Percentiles rank a stretch among this genome's conserved stretches.
phyloP scores from a whole-genome alignment of 2,888 invertebrate genomes.

The Allophyes oxyacanthae region DNA sequence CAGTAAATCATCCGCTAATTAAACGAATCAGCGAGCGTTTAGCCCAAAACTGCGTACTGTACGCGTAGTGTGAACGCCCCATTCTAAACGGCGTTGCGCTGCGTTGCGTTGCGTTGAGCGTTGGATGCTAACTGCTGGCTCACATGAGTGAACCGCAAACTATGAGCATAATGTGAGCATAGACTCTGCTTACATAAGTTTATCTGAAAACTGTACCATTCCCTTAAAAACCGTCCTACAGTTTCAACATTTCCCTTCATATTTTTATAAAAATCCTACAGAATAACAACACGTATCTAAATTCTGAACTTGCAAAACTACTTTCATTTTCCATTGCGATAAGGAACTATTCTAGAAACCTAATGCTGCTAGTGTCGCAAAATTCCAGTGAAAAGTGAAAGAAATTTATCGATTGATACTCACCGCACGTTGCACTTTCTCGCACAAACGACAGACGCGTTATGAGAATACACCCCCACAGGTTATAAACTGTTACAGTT shows the following conservation, averaged over 20 bases:
- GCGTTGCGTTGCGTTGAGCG: too few species aligned
- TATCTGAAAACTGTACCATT: too few species aligned
- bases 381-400: slow-evolving; percentile 73
- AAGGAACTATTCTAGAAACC: slow-evolving; percentile 63
- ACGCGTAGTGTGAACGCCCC: too few species aligned
- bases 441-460: slow-evolving; percentile 43
- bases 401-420: slow-evolving; percentile 64
- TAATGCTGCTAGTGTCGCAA: slow-evolving; percentile 61
- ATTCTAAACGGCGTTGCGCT: too few species aligned
- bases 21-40: too few species aligned
- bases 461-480: slow-evolving; percentile 41
- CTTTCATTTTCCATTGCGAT: slow-evolving; percentile 44
- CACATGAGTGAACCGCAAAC: too few species aligned
- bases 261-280: slow-evolving; percentile 2
- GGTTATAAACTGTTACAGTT: slow-evolving; percentile 27
- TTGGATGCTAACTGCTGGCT: too few species aligned
- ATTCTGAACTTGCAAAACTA: slow-evolving; percentile 36
- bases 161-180: too few species aligned
- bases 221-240: background rate
- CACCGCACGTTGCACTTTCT: slow-evolving; percentile 72
- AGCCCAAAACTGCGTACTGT: too few species aligned
- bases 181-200: too few species aligned
- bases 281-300: slow-evolving; percentile 19
- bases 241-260: background rate
- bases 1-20: too few species aligned